These are phyloP conservation scores for Oncorhynchus mykiss DNA, from an alignment of 2,113 vertebrate species.

Conservation along the genomic window DNA sequence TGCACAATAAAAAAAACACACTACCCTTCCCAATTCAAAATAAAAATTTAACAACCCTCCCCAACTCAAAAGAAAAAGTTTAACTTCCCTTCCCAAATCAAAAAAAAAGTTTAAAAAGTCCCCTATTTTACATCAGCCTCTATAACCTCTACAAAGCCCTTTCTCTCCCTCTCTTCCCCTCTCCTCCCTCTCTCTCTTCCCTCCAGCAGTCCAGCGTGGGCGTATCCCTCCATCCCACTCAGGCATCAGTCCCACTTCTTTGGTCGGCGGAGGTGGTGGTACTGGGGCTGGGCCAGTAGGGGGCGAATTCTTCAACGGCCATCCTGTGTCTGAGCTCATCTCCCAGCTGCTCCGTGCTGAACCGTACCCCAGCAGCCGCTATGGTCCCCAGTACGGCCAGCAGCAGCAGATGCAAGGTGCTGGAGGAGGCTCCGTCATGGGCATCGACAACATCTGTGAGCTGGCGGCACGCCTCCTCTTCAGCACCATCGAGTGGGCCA, in stretches of 20 bases:
- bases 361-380: constrained; percentile 88
- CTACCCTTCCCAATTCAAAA: too few relatives aligned
- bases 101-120: too few relatives aligned
- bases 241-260: constrained; percentile 82
- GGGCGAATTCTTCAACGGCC: constrained; percentile 85
- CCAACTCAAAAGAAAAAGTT: too few relatives aligned
- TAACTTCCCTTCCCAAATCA: too few relatives aligned
- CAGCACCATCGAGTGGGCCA: constrained; percentile 95
- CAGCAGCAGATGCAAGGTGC: constrained; percentile 70
- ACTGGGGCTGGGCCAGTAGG: constrained; percentile 55
- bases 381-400: constrained; percentile 79
- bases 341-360: constrained; percentile 91
- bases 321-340: constrained; percentile 91
- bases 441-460: constrained; percentile 98
- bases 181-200: background rate
- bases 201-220: constrained; percentile 88
- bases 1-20: too few relatives aligned
- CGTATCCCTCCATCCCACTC: constrained; percentile 88
- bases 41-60: too few relatives aligned
- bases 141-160: background rate
- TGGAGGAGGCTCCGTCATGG: constrained; percentile 75
- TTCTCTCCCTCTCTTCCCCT: background rate
- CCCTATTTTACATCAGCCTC: background rate
- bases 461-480: constrained; percentile 94
- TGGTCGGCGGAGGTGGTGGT: constrained; percentile 53